Percentiles rank a stretch among this genome's conserved stretches.
phyloP scores from a whole-genome alignment of 2,888 invertebrate species.

The Galerucella calmariensis region DNA sequence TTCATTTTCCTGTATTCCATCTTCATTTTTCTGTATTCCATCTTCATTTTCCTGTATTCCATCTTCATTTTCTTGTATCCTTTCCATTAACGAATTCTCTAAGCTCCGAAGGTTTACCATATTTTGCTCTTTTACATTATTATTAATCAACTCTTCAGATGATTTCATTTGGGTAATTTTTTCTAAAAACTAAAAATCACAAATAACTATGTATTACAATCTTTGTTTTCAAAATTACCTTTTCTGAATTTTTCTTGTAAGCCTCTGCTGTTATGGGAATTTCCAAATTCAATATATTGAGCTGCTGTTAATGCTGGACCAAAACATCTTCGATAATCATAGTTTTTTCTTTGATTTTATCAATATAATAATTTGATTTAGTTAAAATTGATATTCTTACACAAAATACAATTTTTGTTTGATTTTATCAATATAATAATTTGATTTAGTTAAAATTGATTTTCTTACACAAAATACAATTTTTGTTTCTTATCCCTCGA shows the following conservation, averaged over 20 bases:
- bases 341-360: slow-evolving; percentile 22
- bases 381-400: slow-evolving; percentile 8
- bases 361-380: slow-evolving; percentile 17
- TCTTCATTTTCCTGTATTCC: slow-evolving; percentile 9
- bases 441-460: no score
- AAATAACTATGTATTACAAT: neutral
- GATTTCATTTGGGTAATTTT: slow-evolving; percentile 14
- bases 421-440: no score
- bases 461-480: no score
- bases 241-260: slow-evolving; percentile 25
- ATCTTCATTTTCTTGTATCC: slow-evolving; percentile 21
- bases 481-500: slow-evolving; percentile 40
- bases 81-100: neutral
- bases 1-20: slow-evolving; percentile 19
- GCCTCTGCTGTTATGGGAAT: slow-evolving; percentile 25
- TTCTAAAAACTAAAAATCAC: slow-evolving; percentile 28
- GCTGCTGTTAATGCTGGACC: slow-evolving; percentile 16
- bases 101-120: neutral
- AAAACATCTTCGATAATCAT: slow-evolving; percentile 19
- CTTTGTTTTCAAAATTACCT: slow-evolving; percentile 16
- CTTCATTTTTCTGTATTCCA: slow-evolving; percentile 20
- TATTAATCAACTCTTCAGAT: slow-evolving; percentile 8
- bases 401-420: slow-evolving; percentile 14
- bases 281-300: slow-evolving; percentile 16
- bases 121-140: slow-evolving; percentile 17